These are phyloP conservation scores for Syncerus caffer DNA, from an alignment of 2,797 vertebrate genomes.

Conservation along the genomic window DNA sequence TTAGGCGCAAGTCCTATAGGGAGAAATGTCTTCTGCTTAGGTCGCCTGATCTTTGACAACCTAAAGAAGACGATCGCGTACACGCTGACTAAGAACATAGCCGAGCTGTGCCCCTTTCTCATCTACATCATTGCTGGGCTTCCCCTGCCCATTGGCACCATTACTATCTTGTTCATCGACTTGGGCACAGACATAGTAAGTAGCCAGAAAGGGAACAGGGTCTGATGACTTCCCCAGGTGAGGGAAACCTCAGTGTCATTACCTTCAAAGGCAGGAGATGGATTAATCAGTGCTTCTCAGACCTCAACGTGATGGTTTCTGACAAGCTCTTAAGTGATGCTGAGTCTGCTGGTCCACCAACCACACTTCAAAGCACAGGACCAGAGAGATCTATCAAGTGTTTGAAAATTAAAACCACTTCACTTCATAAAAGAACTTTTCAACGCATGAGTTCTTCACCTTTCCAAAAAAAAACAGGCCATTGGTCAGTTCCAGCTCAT, in stretches of 20 bases:
- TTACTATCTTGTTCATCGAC: slow-evolving; percentile 88
- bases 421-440: not conserved
- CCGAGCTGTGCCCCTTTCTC: slow-evolving; percentile 87
- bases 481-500: not conserved
- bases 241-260: not conserved
- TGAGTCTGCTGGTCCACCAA: not conserved
- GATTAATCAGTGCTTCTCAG: not conserved
- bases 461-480: not conserved
- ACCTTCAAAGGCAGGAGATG: not conserved
- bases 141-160: slow-evolving; percentile 86
- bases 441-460: not conserved
- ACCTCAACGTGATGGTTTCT: not conserved
- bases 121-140: slow-evolving; percentile 85
- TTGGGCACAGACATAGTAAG: slow-evolving; percentile 88
- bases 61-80: slow-evolving; percentile 88
- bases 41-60: slow-evolving; percentile 88
- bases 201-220: not conserved
- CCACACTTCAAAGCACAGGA: not conserved
- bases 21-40: slow-evolving; percentile 63
- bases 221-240: not conserved
- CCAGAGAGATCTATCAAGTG: not conserved
- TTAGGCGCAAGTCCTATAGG: not conserved
- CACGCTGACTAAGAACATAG: slow-evolving; percentile 88
- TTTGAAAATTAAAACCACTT: not conserved
- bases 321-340: not conserved